Conservation (phyloP, 1,140 invertebrate species). For the Stratiolaelaps scimitus region DNA sequence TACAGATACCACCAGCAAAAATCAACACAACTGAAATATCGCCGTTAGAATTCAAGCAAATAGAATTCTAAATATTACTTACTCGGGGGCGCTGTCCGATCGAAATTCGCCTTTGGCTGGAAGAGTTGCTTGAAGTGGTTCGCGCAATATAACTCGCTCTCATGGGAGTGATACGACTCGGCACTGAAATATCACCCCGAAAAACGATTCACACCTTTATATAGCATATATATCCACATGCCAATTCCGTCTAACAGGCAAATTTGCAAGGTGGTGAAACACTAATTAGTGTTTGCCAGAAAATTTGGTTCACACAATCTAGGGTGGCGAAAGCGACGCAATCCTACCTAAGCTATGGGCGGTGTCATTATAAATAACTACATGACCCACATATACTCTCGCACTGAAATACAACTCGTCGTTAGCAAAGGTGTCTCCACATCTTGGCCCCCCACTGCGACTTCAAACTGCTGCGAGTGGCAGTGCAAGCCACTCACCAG, state of each 20-base stretch:
- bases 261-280: slow-evolving; percentile 4
- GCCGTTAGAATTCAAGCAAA: too few species aligned
- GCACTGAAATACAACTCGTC: too few species aligned
- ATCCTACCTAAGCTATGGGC: not conserved
- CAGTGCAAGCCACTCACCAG: slow-evolving; percentile 28
- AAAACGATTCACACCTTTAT: slow-evolving; percentile 30
- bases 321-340: not conserved
- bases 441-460: too few species aligned
- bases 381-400: too few species aligned
- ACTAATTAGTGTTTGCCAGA: not conserved
- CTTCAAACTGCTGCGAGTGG: too few species aligned
- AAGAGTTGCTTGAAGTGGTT: slow-evolving; percentile 84
- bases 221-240: not conserved
- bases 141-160: slow-evolving; percentile 74
- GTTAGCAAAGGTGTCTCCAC: too few species aligned
- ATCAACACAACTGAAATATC: too few species aligned
- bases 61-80: not conserved
- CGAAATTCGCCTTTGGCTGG: slow-evolving; percentile 68
- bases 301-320: slow-evolving; percentile 12
- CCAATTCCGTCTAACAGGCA: not conserved
- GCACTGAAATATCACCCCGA: slow-evolving; percentile 49
- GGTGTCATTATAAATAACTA: not conserved
- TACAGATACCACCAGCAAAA: too few species aligned
- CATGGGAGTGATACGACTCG: slow-evolving; percentile 76
- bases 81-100: slow-evolving; percentile 44